Conservation (phyloP, 2,888 invertebrate species). For the Drosophila macrospina region DNA sequence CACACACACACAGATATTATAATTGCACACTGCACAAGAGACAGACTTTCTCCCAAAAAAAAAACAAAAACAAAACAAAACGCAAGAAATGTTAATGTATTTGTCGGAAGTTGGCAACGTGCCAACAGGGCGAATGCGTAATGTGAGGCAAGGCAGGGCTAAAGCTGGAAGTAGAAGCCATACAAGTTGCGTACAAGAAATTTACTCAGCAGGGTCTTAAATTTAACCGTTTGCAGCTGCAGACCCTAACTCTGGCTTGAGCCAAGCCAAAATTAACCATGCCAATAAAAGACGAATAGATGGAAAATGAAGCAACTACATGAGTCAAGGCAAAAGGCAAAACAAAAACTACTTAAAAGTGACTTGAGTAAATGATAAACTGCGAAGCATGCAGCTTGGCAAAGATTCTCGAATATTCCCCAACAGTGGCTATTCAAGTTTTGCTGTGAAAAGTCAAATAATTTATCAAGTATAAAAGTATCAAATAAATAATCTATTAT, state of each 20-base stretch:
- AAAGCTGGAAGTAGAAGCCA: slow-evolving; percentile 17
- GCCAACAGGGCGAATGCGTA: slow-evolving; percentile 71
- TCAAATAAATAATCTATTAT: too few relatives aligned
- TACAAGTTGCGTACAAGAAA: slow-evolving; percentile 6
- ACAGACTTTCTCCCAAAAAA: slow-evolving; percentile 71
- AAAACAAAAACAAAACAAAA: slow-evolving; percentile 21
- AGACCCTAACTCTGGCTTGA: background rate
- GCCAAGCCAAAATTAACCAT: background rate
- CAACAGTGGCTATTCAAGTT: background rate
- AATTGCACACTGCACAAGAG: slow-evolving; percentile 58
- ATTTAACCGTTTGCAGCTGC: background rate
- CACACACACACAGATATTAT: slow-evolving; percentile 25
- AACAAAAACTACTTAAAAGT: slow-evolving; percentile 15
- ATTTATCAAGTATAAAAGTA: too few relatives aligned
- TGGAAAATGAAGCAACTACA: background rate
- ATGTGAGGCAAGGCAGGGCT: slow-evolving; percentile 40
- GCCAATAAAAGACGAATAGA: slow-evolving; percentile 3
- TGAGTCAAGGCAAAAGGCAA: slow-evolving; percentile 9
- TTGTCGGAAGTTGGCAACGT: slow-evolving; percentile 68
- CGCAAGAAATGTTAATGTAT: slow-evolving; percentile 14
- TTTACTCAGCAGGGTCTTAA: background rate
- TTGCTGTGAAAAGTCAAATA: background rate
- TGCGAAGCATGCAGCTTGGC: slow-evolving; percentile 35
- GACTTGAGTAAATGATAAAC: slow-evolving; percentile 14
- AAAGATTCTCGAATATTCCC: slow-evolving; percentile 2